Base-by-base conservation (phyloP, 35 echinoderm and acorn worm species). In the Apostichopus californicus region DNA sequence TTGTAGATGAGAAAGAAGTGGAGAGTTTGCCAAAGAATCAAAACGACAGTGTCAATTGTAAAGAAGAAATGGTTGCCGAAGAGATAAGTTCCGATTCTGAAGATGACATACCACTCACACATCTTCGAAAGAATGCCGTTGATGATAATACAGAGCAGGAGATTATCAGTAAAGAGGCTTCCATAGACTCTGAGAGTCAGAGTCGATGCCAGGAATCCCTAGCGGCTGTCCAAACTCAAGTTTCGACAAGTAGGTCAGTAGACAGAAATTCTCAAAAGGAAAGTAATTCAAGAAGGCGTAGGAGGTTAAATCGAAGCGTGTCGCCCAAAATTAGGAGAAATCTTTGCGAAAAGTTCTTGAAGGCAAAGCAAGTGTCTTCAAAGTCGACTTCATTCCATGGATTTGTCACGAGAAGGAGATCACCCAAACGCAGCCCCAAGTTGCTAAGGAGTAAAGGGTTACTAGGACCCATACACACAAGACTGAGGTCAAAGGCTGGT, bases 251-350 rank as follows among this genome's bases (percentile, higher is more conserved):
- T 22, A 75, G 71, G 6, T 6, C 71, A 75, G 71, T 18, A 22
- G 20, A 20, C 15, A n/a, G 71, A 8, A 13, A 20, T 18, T 75
- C 71, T 6, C 14, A 20, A 22, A 75, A 20, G 20, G 7, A 6
- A 10, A 57, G 55, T 15, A 90, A 26, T 78, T 57, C 46, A 5
- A 55, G 77, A n/a, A 57, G 34, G 13, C 12, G 21, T 8, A 79
- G 10, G 34, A 91, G 55, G 5, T 54, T 13, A n/a, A 91, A 59
- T 53, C 89, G 54, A 58, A 21, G 55, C 10, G 46, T 89, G 58
- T 89, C 86, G 13, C 92, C 72, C 56, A 93, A 79, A 54, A 93
- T 55, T 2, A 75, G 72, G 80, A 86, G 65, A 93, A 87, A 87
- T 77, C 83, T 87, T 12, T 57, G 22, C 55, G 89, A 78, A 26